phyloP scores from a whole-genome alignment of 2,888 invertebrate species.

The Himalopsyche japonica region DNA sequence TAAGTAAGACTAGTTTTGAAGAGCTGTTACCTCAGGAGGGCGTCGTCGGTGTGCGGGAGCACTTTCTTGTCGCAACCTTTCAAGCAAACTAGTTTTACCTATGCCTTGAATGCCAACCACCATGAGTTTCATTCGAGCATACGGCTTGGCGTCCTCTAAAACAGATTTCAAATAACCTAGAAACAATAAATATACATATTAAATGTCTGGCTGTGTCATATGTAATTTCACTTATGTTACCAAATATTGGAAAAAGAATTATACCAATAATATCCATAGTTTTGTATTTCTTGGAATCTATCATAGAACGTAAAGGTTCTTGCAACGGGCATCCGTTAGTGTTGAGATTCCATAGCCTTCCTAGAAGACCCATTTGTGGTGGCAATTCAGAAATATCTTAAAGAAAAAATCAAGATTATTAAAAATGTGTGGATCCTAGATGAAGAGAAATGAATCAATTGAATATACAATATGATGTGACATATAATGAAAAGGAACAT shows the following conservation, averaged over 20 bases:
- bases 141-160: constrained; percentile 85
- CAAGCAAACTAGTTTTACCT: constrained; percentile 90
- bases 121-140: constrained; percentile 95
- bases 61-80: constrained; percentile 86
- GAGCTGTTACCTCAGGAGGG: constrained; percentile 61
- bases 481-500: too few species aligned
- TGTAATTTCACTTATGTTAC: not conserved
- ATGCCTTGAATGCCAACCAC: constrained; percentile 86
- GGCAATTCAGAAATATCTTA: constrained; percentile 84
- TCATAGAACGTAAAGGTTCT: constrained; percentile 89
- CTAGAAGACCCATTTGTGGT: constrained; percentile 91
- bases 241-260: not conserved
- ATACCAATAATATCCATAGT: constrained; percentile 89
- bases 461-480: not conserved
- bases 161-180: constrained; percentile 81
- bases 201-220: not conserved
- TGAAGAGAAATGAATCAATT: not conserved
- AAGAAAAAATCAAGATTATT: constrained; percentile 41
- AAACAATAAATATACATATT: not conserved
- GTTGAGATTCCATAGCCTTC: constrained; percentile 95
- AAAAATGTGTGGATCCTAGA: not conserved
- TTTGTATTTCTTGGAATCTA: constrained; percentile 89
- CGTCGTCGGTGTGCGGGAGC: constrained; percentile 71
- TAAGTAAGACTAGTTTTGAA: not conserved
- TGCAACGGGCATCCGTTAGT: constrained; percentile 85